These are phyloP conservation scores for Sarcophaga bullata DNA, from an alignment of 1,140 invertebrate species.

Conservation along the genomic window DNA sequence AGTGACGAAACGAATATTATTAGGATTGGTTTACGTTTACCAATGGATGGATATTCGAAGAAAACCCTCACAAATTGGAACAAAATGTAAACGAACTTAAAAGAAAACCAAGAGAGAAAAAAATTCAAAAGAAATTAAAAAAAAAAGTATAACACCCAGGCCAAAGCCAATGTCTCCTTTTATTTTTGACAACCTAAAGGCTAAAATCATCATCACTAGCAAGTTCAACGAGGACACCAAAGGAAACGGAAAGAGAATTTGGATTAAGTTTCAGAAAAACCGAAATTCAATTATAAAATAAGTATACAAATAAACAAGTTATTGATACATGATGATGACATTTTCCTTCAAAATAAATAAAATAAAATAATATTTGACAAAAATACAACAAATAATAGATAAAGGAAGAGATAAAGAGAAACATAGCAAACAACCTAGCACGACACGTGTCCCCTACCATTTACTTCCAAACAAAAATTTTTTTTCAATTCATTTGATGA, in stretches of 20 bases:
- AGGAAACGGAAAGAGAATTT: too few species aligned
- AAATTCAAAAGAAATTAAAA: neutral
- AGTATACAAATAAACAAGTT: conserved; percentile 18
- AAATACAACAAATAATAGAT: neutral
- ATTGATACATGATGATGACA: conserved; percentile 4
- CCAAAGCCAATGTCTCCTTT: too few species aligned
- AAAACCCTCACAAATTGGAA: neutral
- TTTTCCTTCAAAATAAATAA: conserved; percentile 3
- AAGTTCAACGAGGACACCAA: too few species aligned
- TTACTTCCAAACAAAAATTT: neutral
- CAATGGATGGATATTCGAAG: neutral
- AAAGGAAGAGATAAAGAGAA: too few species aligned
- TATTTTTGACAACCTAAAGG: too few species aligned
- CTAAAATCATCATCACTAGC: too few species aligned
- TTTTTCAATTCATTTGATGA: too few species aligned
- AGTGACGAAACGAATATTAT: neutral
- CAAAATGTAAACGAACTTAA: neutral
- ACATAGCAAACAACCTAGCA: too few species aligned
- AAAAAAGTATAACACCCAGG: neutral
- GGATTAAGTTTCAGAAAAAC: neutral
- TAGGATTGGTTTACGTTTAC: neutral
- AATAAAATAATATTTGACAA: neutral
- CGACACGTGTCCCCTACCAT: neutral
- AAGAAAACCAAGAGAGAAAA: neutral
- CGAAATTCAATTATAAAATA: conserved; percentile 19